A percentile compares a stretch with the other conserved stretches of the same genome.
These are phyloP conservation scores for Hemichromis elongatus DNA, from an alignment of 2,113 vertebrate genomes.

Conservation along the genomic window DNA sequence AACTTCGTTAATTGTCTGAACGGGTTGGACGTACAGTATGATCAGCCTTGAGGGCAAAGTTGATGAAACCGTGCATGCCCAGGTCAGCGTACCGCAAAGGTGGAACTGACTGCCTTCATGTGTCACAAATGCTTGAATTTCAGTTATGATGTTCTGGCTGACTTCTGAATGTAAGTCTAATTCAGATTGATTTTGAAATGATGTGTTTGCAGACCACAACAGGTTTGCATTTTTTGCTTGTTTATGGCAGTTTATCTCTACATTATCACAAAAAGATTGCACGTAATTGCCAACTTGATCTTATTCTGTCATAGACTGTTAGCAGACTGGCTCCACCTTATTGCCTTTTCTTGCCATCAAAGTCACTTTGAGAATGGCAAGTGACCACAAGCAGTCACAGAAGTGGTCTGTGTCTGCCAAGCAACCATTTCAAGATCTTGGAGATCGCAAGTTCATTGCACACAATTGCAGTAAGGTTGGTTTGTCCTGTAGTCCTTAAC, in stretches of 20 bases:
- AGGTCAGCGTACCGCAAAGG: neutral
- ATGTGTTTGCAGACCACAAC: neutral
- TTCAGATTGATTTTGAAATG: neutral
- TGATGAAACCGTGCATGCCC: neutral
- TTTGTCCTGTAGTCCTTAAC: neutral
- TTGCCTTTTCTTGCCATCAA: neutral
- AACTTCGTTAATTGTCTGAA: neutral
- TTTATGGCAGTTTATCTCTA: neutral
- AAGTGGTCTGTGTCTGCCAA: neutral
- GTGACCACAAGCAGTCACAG: neutral
- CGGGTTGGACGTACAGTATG: neutral
- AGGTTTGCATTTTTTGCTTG: neutral
- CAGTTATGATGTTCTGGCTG: neutral
- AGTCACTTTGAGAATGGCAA: neutral
- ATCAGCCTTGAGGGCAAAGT: neutral
- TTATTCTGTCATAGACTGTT: accelerated
- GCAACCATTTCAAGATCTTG: neutral
- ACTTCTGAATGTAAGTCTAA: accelerated
- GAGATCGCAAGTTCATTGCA: neutral
- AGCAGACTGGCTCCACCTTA: neutral
- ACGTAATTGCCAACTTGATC: neutral
- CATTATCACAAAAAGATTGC: neutral
- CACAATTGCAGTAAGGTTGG: neutral
- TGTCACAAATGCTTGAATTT: neutral
- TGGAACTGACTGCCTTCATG: neutral